phyloP scores from a whole-genome alignment of 2,113 vertebrate genomes.

The Cryptotis parvus region DNA sequence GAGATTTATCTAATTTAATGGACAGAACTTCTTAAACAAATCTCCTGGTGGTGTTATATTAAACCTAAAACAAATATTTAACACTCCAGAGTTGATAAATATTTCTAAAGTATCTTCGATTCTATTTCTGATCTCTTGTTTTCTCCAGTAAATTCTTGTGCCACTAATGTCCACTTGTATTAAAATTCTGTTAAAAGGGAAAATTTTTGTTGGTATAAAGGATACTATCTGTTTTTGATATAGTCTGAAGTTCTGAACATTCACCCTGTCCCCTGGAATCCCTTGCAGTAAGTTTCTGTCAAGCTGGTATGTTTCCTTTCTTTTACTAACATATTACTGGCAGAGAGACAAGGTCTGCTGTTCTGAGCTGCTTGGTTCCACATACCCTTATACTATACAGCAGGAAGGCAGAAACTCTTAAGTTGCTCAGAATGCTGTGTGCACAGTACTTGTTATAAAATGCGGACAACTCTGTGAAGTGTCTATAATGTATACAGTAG shows the following conservation, averaged over 20 bases:
- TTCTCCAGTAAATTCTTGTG: constrained; percentile 26
- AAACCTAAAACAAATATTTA: constrained; percentile 14
- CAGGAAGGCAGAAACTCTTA: constrained; percentile 54
- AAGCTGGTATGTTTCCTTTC: not conserved
- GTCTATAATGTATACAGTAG: too few species aligned
- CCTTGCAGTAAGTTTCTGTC: not conserved
- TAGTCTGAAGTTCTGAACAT: constrained; percentile 25
- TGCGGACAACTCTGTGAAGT: constrained; percentile 2
- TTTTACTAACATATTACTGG: constrained; percentile 32
- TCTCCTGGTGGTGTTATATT: not conserved
- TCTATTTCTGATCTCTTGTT: not conserved
- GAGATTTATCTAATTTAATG: constrained; percentile 72
- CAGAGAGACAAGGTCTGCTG: constrained; percentile 15
- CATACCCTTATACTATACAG: not conserved
- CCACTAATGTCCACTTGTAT: not conserved
- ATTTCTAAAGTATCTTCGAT: constrained; percentile 25
- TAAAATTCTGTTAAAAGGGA: constrained; percentile 31
- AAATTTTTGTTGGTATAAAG: not conserved
- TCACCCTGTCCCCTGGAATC: not conserved
- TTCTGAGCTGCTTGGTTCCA: constrained; percentile 39
- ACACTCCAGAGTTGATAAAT: constrained; percentile 9
- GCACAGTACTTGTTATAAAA: constrained; percentile 43
- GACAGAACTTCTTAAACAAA: constrained; percentile 61
- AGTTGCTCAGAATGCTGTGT: not conserved
- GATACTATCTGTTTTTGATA: not conserved